phyloP scores from a whole-genome alignment of 2,113 vertebrate species.

The Hippocampus guttulatus region DNA sequence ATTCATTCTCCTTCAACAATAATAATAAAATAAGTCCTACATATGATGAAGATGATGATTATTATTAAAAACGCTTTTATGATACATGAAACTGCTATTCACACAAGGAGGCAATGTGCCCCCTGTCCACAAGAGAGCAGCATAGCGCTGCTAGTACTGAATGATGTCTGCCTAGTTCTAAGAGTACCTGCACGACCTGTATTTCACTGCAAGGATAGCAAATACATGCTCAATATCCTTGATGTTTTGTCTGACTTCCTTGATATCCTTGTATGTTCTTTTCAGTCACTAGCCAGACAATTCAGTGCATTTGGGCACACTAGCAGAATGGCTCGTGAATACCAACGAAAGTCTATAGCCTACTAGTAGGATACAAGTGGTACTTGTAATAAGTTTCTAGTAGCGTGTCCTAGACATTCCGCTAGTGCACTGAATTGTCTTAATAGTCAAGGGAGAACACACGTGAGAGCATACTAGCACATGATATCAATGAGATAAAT shows the following conservation, averaged over 20 bases:
- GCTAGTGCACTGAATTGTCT: no score
- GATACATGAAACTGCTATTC: not conserved
- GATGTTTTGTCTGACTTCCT: no score
- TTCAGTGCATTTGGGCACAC: not conserved
- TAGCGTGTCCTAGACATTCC: no score
- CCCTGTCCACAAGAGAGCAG: conserved; percentile 56
- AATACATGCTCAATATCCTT: no score
- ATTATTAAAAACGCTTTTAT: not conserved
- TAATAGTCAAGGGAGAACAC: no score
- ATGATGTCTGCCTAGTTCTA: not conserved
- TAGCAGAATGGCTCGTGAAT: not conserved
- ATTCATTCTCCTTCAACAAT: no score
- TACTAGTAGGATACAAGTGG: no score
- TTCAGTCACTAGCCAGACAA: not conserved
- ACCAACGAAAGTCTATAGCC: no score
- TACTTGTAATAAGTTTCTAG: not conserved
- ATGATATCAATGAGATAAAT: not conserved
- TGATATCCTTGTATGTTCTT: no score
- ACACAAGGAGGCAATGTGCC: not conserved
- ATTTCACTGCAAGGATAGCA: not conserved
- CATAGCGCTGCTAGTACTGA: conserved; percentile 23
- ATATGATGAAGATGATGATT: no score
- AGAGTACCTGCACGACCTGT: conserved; percentile 32
- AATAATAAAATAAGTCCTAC: no score
- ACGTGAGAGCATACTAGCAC: no score